Percentiles rank a stretch among this genome's conserved stretches.
Evolutionary conservation across 2,888 invertebrate genomes (phyloP).

Genomic region (Atherix ibis): DNA sequence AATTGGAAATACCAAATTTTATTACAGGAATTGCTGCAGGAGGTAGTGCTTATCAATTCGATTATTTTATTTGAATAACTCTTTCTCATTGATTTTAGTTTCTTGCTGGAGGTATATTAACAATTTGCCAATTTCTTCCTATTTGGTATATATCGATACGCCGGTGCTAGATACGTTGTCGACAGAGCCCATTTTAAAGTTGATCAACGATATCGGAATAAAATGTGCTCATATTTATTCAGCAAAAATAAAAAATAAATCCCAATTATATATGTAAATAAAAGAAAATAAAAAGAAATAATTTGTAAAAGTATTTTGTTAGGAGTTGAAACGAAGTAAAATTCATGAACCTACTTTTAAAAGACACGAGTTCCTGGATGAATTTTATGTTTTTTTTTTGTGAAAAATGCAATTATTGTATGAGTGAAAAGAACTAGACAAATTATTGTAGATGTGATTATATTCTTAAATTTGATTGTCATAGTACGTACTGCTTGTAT

Average conservation of each 20-base stretch:
- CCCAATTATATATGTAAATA: slow-evolving; percentile 23
- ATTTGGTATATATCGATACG: slow-evolving; percentile 24
- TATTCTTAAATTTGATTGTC: too few species aligned
- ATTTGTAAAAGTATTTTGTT: too few species aligned
- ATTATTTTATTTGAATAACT: too few species aligned
- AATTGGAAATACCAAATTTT: slow-evolving; percentile 28
- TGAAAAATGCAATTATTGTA: too few species aligned
- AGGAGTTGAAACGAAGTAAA: too few species aligned
- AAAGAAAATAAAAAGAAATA: too few species aligned
- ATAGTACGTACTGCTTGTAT: too few species aligned
- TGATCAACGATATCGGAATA: slow-evolving; percentile 19
- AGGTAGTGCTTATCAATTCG: slow-evolving; percentile 16
- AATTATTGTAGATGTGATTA: too few species aligned
- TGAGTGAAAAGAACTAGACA: too few species aligned
- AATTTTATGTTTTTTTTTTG: too few species aligned
- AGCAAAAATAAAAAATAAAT: slow-evolving; percentile 21
- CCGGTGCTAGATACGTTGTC: slow-evolving; percentile 23
- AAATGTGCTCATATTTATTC: slow-evolving; percentile 19
- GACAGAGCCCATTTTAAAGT: slow-evolving; percentile 22
- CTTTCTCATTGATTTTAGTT: slow-evolving; percentile 18
- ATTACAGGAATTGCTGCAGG: slow-evolving; percentile 28
- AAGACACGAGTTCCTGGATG: too few species aligned
- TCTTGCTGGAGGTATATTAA: slow-evolving; percentile 23
- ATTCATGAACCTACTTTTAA: too few species aligned
- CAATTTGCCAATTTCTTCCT: slow-evolving; percentile 18